Base-by-base conservation (phyloP, 2,113 vertebrate species). In the Sitta europaea region DNA sequence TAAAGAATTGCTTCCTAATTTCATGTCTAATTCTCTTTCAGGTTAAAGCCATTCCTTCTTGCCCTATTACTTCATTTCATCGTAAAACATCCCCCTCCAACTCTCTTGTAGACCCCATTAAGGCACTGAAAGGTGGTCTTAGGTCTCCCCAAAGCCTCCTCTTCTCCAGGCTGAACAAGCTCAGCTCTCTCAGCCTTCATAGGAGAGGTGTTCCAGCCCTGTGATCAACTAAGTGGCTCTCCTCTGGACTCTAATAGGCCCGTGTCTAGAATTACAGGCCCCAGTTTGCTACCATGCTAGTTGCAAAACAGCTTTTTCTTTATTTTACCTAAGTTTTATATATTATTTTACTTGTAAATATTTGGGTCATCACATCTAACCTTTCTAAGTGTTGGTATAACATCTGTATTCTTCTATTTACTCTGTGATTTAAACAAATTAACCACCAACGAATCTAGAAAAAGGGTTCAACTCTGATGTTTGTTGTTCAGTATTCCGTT, bases 221-320 rank as follows among this genome's bases (percentile, higher is more conserved):
- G 12, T 33, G 18, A 70, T 10, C 35, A 36, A 14, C 12, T 21
- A 17, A 5, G 3, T 33, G 31, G 19, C 16, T 67, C 19, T 55
- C 17, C 47, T 70, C 43, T 63, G 42, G 13, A 57, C 19, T 63
- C 57, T 10, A n/a, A 21, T 7, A 77, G 11, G 9, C 38, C 23
- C 23, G 25, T 22, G 9, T 25, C 11, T 33, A 77, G 38, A n/a
- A 18, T 3, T 2, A 57, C 27, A 31, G 9, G 13, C 3, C 22
- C 2, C 16, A 51, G 12, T 43, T 73, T 0, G 1, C 29, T 38
- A 40, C 3, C 1, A 17, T 19, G 5, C 55, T 31, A 42, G 23
- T 33, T 63, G 25, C 10, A 54, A 61, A 66, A 25, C 14, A 58
- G 3, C 1, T 48, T 62, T 77, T 70, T 81, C 28, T 77, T 66